Percentiles rank a stretch among this genome's conserved stretches.
Conservation (phyloP, 2,113 vertebrate species). For the Gasterosteus nipponicus region DNA sequence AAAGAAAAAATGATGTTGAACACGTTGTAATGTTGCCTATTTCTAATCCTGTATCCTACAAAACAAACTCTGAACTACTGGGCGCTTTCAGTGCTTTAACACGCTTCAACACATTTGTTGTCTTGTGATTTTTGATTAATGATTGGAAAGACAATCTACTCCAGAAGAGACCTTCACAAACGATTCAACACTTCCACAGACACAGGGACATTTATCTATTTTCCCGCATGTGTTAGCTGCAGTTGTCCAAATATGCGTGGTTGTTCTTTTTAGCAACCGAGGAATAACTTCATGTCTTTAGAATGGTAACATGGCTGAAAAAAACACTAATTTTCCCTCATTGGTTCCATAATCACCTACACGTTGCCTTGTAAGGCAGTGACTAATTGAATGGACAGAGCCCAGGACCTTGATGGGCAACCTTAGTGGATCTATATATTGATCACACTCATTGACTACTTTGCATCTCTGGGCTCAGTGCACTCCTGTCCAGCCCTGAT, state of each 20-base stretch:
- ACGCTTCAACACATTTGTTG: background rate
- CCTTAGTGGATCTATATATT: conserved; percentile 59
- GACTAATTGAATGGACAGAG: conserved; percentile 38
- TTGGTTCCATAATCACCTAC: conserved; percentile 46
- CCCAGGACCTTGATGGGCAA: conserved; percentile 40
- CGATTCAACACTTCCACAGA: background rate
- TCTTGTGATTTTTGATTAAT: background rate
- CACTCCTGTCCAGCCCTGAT: conserved; percentile 45
- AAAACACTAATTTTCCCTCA: conserved; percentile 27
- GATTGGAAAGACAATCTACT: background rate
- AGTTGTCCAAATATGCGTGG: background rate
- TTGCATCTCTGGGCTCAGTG: conserved; percentile 55
- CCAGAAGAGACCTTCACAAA: background rate
- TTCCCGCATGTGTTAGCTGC: background rate
- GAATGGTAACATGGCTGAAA: conserved; percentile 40
- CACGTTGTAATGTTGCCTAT: background rate
- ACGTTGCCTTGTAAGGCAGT: conserved; percentile 25
- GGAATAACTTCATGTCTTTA: background rate
- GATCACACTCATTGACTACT: conserved; percentile 63
- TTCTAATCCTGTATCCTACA: background rate
- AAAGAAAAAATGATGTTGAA: background rate
- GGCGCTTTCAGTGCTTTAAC: background rate
- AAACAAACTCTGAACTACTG: background rate
- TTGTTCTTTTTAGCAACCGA: background rate
- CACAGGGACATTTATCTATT: background rate